Percentiles rank a stretch among this genome's conserved stretches.
These are phyloP conservation scores for Microchrysa polita DNA, from an alignment of 2,888 invertebrate genomes.

Conservation along the genomic window DNA sequence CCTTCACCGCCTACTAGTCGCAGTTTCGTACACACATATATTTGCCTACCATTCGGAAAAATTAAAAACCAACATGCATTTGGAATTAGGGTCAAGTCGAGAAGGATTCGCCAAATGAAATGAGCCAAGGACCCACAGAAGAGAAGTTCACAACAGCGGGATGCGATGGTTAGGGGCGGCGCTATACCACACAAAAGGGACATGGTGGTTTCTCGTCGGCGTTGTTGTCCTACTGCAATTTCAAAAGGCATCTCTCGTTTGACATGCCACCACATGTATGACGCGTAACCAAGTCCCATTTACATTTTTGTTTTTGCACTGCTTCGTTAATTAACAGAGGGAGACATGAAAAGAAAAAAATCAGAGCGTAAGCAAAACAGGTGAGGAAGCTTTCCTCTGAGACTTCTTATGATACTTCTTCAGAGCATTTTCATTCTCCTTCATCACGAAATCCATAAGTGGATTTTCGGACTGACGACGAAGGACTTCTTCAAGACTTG, in stretches of 20 bases:
- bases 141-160: neutral
- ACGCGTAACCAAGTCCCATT: conserved; percentile 36
- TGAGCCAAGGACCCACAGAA: neutral
- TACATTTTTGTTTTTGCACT: conserved; percentile 42
- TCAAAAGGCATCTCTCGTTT: conserved; percentile 33
- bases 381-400: conserved; percentile 4
- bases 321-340: conserved; percentile 36
- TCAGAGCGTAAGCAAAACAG: neutral
- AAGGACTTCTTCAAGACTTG: conserved; percentile 29
- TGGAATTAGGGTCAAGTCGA: conserved; percentile 40
- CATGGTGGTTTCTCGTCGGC: neutral
- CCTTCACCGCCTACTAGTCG: too few relatives aligned
- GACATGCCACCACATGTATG: conserved; percentile 8
- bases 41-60: conserved; percentile 24
- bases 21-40: neutral
- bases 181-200: neutral
- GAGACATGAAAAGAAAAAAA: conserved; percentile 3
- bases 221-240: conserved; percentile 15
- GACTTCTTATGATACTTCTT: conserved; percentile 20
- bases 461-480: conserved; percentile 41
- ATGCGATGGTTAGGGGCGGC: neutral
- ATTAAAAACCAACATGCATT: conserved; percentile 19
- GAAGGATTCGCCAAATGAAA: conserved; percentile 18
- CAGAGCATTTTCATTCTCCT: conserved; percentile 30
- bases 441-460: conserved; percentile 37